Conservation (phyloP, 2,797 vertebrate species). For the Crocidura indochinensis region DNA sequence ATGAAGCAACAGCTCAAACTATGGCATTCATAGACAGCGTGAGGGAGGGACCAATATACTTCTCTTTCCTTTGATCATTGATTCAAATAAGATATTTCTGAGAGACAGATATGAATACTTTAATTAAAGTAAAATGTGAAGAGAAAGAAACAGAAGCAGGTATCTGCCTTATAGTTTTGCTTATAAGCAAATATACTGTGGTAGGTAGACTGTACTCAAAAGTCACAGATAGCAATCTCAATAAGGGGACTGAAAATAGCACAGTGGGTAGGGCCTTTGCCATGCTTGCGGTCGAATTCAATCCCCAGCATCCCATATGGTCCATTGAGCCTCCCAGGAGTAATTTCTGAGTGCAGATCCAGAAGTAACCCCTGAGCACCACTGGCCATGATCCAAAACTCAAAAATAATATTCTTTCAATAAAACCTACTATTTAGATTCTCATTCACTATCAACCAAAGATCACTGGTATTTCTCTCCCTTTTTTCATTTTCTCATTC, state of each 20-base stretch:
- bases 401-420: no score
- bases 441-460: slow-evolving; percentile 24
- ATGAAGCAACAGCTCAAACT: slow-evolving; percentile 72
- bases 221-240: not conserved
- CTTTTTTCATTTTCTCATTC: slow-evolving; percentile 23
- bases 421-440: slow-evolving; percentile 44
- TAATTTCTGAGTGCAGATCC: no score
- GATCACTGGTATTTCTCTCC: not conserved
- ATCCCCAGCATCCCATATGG: no score
- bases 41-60: slow-evolving; percentile 41
- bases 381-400: no score
- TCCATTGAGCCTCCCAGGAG: no score
- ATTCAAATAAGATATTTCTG: slow-evolving; percentile 17
- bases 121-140: slow-evolving; percentile 25
- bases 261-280: no score
- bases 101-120: not conserved
- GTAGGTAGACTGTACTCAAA: not conserved
- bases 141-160: not conserved
- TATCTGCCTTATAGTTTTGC: slow-evolving; percentile 4
- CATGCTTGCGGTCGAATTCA: no score
- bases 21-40: slow-evolving; percentile 70
- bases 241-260: no score
- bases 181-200: not conserved
- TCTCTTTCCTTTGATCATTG: slow-evolving; percentile 31
- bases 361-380: no score